Conservation (phyloP, 2,797 vertebrate species). For the Phrynocephalus guinanensis region DNA sequence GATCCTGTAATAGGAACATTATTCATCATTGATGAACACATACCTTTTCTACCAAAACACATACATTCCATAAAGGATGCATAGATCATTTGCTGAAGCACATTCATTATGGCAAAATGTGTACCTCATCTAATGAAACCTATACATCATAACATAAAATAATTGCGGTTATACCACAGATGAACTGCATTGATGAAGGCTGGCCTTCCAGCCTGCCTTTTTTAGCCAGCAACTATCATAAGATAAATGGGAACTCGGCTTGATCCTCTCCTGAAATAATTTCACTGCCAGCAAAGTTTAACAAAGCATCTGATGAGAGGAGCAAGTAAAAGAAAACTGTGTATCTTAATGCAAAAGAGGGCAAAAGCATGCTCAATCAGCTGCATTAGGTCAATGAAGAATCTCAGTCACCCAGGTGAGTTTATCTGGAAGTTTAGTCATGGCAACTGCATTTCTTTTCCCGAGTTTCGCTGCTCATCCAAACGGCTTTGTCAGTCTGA, state of each 20-base stretch:
- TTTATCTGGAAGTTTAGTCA: too few relatives aligned
- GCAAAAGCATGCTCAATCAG: too few relatives aligned
- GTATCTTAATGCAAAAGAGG: not conserved
- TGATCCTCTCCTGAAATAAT: not conserved
- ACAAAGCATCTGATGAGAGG: not conserved
- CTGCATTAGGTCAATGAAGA: too few relatives aligned
- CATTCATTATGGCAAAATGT: constrained; percentile 79
- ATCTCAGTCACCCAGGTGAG: too few relatives aligned
- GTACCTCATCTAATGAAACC: constrained; percentile 82
- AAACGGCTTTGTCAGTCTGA: too few relatives aligned
- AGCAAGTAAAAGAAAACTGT: not conserved
- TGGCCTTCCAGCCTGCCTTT: constrained; percentile 38
- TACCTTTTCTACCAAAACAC: constrained; percentile 81
- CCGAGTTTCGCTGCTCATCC: too few relatives aligned
- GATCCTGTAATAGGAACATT: constrained; percentile 74
- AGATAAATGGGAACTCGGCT: not conserved
- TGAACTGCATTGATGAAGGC: constrained; percentile 73
- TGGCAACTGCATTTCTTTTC: too few relatives aligned
- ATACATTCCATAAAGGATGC: constrained; percentile 79
- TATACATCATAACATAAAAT: constrained; percentile 83
- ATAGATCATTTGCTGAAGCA: constrained; percentile 81
- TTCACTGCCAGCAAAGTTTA: not conserved
- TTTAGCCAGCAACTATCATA: constrained; percentile 1
- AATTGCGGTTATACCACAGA: constrained; percentile 72
- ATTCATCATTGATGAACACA: constrained; percentile 82